A percentile compares a stretch with the other conserved stretches of the same genome.
Evolutionary conservation across 35 echinoderm and acorn worm species (phyloP).

Genomic region (Nesometra sesokonis): DNA sequence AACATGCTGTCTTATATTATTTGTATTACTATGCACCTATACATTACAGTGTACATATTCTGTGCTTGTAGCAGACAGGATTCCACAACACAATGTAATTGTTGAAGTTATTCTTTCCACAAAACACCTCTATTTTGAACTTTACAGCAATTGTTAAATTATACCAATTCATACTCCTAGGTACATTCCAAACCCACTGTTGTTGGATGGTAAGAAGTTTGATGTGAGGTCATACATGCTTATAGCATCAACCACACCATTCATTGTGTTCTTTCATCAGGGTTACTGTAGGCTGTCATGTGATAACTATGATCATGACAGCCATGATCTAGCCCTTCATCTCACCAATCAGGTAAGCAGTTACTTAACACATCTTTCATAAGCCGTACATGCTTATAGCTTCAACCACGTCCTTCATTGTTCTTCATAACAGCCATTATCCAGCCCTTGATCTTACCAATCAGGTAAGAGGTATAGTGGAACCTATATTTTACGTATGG

Average conservation of each 20-base stretch:
- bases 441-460: slow-evolving; percentile 74
- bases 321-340: slow-evolving; percentile 60
- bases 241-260: slow-evolving; percentile 88
- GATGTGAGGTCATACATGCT: slow-evolving; percentile 92
- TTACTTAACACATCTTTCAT: neutral
- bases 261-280: slow-evolving; percentile 69
- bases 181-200: slow-evolving; percentile 86
- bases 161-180: slow-evolving; percentile 1
- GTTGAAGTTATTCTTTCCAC: too few species aligned
- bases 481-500: too few species aligned
- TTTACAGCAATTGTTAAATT: neutral
- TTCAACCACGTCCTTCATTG: slow-evolving; percentile 81
- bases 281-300: slow-evolving; percentile 85
- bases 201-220: slow-evolving; percentile 91
- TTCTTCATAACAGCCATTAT: slow-evolving; percentile 62
- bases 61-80: too few species aligned
- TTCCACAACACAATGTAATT: too few species aligned
- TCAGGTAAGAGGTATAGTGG: slow-evolving; percentile 68
- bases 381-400: slow-evolving; percentile 59
- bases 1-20: too few species aligned
- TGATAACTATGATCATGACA: slow-evolving; percentile 77
- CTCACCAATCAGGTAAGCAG: slow-evolving; percentile 87
- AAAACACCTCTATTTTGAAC: too few species aligned
- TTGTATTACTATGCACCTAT: too few species aligned
- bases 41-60: too few species aligned